Conservation (phyloP, 35 echinoderm and acorn worm species). For the Amphiura filiformis region DNA sequence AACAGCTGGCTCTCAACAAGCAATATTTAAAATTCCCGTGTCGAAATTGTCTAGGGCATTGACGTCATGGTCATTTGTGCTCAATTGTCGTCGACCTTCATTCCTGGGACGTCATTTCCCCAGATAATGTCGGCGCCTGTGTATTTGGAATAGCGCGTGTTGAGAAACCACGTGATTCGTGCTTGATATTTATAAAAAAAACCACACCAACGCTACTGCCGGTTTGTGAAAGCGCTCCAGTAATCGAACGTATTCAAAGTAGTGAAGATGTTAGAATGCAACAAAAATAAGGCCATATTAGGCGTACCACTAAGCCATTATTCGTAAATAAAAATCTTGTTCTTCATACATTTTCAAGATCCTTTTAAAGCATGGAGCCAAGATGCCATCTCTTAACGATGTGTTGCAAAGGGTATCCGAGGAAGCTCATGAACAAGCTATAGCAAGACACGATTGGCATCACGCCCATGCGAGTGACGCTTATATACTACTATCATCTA, state of each 20-base stretch:
- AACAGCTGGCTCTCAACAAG: no score
- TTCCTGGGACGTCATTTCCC: background rate
- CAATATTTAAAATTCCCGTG: no score
- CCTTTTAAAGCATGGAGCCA: background rate
- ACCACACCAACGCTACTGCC: background rate
- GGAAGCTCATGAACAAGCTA: background rate
- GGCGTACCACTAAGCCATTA: background rate
- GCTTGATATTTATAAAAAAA: background rate
- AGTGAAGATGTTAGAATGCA: background rate
- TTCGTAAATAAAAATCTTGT: background rate
- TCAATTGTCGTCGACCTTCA: no score
- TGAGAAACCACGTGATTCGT: background rate
- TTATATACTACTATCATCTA: background rate
- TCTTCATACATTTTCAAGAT: background rate
- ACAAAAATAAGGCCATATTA: background rate
- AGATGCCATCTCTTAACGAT: background rate
- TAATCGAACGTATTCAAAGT: background rate
- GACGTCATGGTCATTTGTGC: no score
- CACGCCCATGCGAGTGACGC: background rate
- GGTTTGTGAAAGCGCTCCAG: background rate
- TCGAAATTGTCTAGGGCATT: no score
- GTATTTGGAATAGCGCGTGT: background rate
- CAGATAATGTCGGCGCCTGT: background rate
- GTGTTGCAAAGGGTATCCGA: background rate
- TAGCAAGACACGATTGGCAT: background rate